phyloP scores from a whole-genome alignment of 2,113 vertebrate genomes.

The Lasiurus borealis region DNA sequence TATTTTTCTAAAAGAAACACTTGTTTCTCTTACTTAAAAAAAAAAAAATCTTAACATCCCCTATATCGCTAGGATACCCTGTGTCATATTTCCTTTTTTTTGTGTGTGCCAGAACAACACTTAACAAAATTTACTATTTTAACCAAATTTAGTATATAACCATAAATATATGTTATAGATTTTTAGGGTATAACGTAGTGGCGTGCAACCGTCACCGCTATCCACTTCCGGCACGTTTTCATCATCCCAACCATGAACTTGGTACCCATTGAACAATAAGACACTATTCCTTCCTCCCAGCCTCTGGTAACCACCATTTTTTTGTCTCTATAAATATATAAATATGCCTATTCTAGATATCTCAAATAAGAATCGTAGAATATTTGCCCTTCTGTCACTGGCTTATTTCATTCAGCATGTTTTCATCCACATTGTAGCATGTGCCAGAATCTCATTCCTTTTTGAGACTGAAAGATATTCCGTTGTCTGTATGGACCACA shows the following conservation, averaged over 20 bases:
- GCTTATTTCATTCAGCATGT: background rate
- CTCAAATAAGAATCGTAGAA: background rate
- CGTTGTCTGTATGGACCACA: background rate
- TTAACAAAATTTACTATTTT: background rate
- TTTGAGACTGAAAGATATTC: background rate
- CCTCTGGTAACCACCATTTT: background rate
- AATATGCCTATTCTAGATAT: background rate
- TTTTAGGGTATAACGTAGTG: background rate
- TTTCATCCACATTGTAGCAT: background rate
- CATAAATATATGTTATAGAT: too few relatives aligned
- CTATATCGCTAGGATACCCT: background rate
- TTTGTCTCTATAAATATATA: background rate
- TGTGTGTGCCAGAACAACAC: background rate
- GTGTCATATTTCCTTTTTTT: background rate
- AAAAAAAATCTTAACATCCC: background rate
- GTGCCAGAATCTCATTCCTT: background rate
- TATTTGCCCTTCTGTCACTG: background rate
- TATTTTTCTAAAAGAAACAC: background rate
- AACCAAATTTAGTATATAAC: background rate
- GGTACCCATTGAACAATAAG: background rate
- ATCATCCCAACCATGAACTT: background rate
- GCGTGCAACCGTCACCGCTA: background rate
- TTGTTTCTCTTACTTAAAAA: background rate
- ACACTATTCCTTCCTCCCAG: background rate
- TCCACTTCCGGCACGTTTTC: background rate